Conservation (phyloP, 2,797 vertebrate genomes). For the Falco rusticolus region DNA sequence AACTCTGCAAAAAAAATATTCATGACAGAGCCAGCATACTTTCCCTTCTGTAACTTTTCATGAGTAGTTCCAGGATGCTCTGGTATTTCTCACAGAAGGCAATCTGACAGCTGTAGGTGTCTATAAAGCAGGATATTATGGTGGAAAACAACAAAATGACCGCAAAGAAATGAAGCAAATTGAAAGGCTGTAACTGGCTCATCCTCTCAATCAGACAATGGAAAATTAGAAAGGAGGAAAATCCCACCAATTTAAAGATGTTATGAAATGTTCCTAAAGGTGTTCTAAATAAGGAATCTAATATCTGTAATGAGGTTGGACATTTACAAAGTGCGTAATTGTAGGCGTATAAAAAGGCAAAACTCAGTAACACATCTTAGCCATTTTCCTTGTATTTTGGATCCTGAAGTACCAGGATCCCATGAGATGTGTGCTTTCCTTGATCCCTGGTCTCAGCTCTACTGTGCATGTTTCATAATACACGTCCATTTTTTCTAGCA, state of each 20-base stretch:
- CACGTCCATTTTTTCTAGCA: background rate
- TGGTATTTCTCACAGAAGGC: background rate
- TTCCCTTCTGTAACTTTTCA: background rate
- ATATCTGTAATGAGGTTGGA: background rate
- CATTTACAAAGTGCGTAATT: background rate
- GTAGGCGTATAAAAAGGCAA: background rate
- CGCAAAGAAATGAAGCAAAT: background rate
- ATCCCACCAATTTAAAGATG: background rate
- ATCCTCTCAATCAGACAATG: background rate
- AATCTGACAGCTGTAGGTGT: background rate
- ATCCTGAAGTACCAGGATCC: background rate
- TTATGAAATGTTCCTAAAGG: background rate
- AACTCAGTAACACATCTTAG: background rate
- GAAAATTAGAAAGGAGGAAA: constrained; percentile 1
- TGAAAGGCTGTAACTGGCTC: background rate
- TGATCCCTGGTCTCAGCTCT: background rate
- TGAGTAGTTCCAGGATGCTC: background rate
- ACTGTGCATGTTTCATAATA: background rate
- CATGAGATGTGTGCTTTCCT: background rate
- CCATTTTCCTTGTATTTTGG: background rate
- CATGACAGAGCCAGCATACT: background rate
- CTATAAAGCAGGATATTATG: background rate
- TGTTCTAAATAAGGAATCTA: background rate
- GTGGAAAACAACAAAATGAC: background rate
- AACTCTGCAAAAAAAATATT: background rate